These are phyloP conservation scores for Lagorchestes hirsutus DNA, from an alignment of 2,797 vertebrate species.

Conservation along the genomic window DNA sequence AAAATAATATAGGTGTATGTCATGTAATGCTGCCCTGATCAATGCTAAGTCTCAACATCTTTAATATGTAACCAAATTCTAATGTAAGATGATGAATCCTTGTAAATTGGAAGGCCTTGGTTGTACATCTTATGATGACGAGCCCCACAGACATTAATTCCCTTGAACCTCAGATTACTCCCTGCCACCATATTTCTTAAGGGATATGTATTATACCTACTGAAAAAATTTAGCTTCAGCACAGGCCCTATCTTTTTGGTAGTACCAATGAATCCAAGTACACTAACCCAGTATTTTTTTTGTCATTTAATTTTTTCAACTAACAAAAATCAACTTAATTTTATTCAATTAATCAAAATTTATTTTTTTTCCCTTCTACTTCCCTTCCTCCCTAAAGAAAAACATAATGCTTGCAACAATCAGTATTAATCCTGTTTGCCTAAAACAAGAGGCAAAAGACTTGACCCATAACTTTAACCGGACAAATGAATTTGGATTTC, in stretches of 20 bases:
- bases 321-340: neutral
- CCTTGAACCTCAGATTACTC: neutral
- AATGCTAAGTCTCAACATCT: neutral
- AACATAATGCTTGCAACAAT: neutral
- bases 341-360: neutral
- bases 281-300: neutral
- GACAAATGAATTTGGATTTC: neutral
- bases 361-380: neutral
- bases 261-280: neutral
- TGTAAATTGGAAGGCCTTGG: neutral
- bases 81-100: neutral
- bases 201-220: neutral
- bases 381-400: neutral
- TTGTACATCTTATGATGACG: neutral
- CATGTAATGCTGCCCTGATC: neutral
- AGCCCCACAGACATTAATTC: neutral
- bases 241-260: neutral
- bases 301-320: neutral
- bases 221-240: neutral
- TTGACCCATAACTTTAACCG: neutral
- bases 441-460: neutral
- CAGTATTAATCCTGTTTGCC: neutral
- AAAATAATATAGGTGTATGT: neutral
- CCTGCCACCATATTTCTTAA: neutral
- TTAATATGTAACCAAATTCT: neutral